Base-by-base conservation (phyloP, 2,113 vertebrate species). In the Sinocyclocheilus anophthalmus region DNA sequence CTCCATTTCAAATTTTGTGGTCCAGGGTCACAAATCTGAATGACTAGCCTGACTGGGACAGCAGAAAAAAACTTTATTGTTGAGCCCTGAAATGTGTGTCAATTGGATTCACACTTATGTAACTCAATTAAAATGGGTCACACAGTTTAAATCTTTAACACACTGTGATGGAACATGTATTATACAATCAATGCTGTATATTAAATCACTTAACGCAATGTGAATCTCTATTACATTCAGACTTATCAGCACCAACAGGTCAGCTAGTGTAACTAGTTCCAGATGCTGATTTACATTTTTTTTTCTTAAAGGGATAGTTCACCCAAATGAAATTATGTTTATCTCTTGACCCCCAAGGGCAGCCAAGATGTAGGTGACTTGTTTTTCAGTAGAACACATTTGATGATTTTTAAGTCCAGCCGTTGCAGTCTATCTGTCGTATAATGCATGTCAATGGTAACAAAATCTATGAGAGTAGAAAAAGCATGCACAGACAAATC, bases 41-140 rank as follows among this genome's bases (percentile, higher is more conserved):
- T 37, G 18, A 20, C 6, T 70, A 3, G 18, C 18, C 18, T 22
- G 33, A 48, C 72, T 76, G 22, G 72, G 42, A 76, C 11, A 72
- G 12, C 48, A 59, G 22, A 84, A 45, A 73, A 73, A 48, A 76
- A 50, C 72, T 48, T 76, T 76, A 48, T 48, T 50, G 72, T 76
- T 76, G 42, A 50, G 6, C 5, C 42, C n/a, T 76, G 6, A 76
- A 76, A 76, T 76, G n/a, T 24, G 39, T 76, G 22, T 76, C 42
- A 50, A 72, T 6, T 72, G 37, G 57, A 78, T 80, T 61, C 39
- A 61, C 10, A 61, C 11, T 14, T n/a, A 5, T n/a, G 33, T 9
- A 80, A 80, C 22, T 80, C 11, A 79, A 24, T 39, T 42, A 39
- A 39, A 61, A 12, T 12, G 8, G 33, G 30, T 79, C 55, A 39